Base-by-base conservation (phyloP, 64 coral and sea anemone species). In the Pocillopora damicornis region DNA sequence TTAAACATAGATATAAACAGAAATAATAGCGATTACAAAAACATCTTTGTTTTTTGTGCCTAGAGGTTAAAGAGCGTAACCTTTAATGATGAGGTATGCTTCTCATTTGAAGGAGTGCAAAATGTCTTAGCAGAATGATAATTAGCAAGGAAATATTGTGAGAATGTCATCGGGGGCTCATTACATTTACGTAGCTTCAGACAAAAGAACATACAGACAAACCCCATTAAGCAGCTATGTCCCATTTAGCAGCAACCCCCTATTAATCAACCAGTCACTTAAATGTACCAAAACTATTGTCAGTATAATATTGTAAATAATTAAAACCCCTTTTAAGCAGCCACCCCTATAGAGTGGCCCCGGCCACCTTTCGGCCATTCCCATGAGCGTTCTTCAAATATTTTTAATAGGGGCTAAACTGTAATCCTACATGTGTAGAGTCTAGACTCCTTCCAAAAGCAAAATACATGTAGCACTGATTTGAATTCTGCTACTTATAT, bases 111-210 rank as follows among this genome's bases (percentile, higher is more conserved):
- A 66, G 63, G 63, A 66, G 63, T 15, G 63, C 15, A 66, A 66
- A 66, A 66, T 66, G 63, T 66, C 63, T 66, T 66, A 66, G 63
- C 63, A 66, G 63, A 66, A 66, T 66, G 63, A 66, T 66, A 66
- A 66, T 66, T 51, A 51, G 42, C 42, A 51, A 51, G 42, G 42
- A 51, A 51, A 51, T 51, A 7, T 51, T 51, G 42, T 51, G 42
- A 51, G 42, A 51, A 2, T 0, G 42, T 51, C 30, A 30, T 30
- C 30, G 7, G 42, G 2, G 63, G 63, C 63, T 2, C 63, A 66
- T 66, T 66, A 66, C 63, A 66, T 66, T 66, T 66, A 66, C 13
- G 13, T 66, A 66, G 0, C 63, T 16, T 66, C 63, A 66, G 63
- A 66, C 0, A 66, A 17, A 66, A 16, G 63, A 66, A 66, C 63